Evolutionary conservation across 2,888 invertebrate genomes (phyloP).

Genomic region (Phragmatobia fuliginosa): DNA sequence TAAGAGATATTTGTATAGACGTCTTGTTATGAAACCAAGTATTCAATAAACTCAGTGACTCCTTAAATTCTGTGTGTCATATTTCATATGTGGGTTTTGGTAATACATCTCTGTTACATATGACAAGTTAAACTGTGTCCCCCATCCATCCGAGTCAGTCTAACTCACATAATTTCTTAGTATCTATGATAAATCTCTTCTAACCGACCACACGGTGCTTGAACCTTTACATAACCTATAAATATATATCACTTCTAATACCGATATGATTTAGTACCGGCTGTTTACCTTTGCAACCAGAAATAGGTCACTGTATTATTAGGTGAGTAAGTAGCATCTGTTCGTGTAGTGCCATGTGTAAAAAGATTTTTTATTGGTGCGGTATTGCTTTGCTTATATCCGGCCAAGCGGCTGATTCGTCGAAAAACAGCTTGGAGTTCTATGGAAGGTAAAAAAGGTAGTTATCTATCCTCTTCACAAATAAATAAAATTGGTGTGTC

Average conservation of each 20-base stretch:
- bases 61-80: not conserved
- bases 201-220: conserved; percentile 1
- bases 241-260: conserved; percentile 18
- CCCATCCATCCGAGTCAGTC: not conserved
- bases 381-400: not conserved
- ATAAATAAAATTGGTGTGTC: too few relatives aligned
- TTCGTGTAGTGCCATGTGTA: conserved; percentile 3
- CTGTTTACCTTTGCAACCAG: conserved; percentile 17
- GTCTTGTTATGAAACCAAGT: not conserved
- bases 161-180: conserved; percentile 7
- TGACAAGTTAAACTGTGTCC: not conserved
- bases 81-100: not conserved
- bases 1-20: not conserved
- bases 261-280: conserved; percentile 19
- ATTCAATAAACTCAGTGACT: not conserved
- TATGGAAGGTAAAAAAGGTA: not conserved
- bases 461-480: too few relatives aligned
- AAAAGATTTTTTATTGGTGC: not conserved
- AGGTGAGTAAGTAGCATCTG: conserved; percentile 14
- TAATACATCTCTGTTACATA: not conserved
- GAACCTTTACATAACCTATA: conserved; percentile 14
- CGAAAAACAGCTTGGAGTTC: not conserved
- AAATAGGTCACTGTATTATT: conserved; percentile 18
- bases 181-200: conserved; percentile 17
- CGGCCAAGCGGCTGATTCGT: not conserved